phyloP scores from a whole-genome alignment of 2,797 vertebrate genomes.

The Scarus forsteni region DNA sequence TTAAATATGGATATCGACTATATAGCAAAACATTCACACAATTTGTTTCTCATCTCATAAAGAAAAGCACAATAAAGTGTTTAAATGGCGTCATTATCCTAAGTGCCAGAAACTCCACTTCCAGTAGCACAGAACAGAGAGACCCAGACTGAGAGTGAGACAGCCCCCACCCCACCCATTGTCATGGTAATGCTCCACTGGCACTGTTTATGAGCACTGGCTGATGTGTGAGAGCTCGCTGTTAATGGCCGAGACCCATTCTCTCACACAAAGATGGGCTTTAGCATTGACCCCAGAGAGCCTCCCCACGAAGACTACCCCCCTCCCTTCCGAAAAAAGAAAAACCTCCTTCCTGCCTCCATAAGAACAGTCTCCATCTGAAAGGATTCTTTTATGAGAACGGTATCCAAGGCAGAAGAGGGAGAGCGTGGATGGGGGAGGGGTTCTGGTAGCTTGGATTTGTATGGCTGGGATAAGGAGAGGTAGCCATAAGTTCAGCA shows the following conservation, averaged over 20 bases:
- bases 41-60: slow-evolving; percentile 6
- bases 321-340: slow-evolving; percentile 8
- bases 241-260: slow-evolving; percentile 77
- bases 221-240: slow-evolving; percentile 82
- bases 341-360: slow-evolving; percentile 81
- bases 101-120: slow-evolving; percentile 47
- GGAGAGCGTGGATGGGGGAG: slow-evolving; percentile 68
- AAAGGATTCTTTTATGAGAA: slow-evolving; percentile 85
- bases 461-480: slow-evolving; percentile 72
- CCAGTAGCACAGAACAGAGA: slow-evolving; percentile 57
- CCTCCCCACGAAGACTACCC: slow-evolving; percentile 70
- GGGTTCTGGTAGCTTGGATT: slow-evolving; percentile 66
- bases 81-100: slow-evolving; percentile 40
- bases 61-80: slow-evolving; percentile 7
- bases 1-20: slow-evolving; percentile 8
- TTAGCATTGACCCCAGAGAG: slow-evolving; percentile 82
- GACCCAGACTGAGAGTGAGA: slow-evolving; percentile 64
- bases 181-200: slow-evolving; percentile 86
- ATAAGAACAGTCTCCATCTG: slow-evolving; percentile 78
- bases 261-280: slow-evolving; percentile 83
- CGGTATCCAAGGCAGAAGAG: slow-evolving; percentile 70
- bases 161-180: slow-evolving; percentile 70
- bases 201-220: slow-evolving; percentile 79
- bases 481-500: slow-evolving; percentile 77
- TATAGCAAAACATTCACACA: neutral